Evolutionary conservation across 2,113 vertebrate genomes (phyloP).

Genomic region (Percopsis transmontana): DNA sequence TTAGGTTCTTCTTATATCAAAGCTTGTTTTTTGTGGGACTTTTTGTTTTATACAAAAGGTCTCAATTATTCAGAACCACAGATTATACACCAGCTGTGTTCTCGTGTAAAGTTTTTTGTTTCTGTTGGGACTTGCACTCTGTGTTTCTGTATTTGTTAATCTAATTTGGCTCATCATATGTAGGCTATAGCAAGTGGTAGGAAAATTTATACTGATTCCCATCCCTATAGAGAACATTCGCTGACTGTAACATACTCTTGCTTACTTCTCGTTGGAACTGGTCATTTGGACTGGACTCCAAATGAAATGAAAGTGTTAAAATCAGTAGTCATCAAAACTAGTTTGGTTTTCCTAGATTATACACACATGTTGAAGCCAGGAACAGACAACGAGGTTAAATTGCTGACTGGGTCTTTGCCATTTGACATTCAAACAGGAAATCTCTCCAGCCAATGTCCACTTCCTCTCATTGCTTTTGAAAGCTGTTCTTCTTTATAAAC

Average conservation of each 20-base stretch:
- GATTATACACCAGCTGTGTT: too few relatives aligned
- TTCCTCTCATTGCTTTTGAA: conserved; percentile 6
- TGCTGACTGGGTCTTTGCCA: conserved; percentile 17
- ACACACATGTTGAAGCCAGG: conserved; percentile 24
- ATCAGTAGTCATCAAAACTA: background rate
- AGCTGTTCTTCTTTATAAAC: background rate
- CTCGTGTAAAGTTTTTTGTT: too few relatives aligned
- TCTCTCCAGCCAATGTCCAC: background rate
- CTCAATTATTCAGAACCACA: background rate
- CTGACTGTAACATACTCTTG: background rate
- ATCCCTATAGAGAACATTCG: too few relatives aligned
- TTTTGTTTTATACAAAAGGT: conserved; percentile 4
- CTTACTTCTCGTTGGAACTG: background rate
- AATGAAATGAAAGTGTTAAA: background rate
- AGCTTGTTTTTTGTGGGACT: background rate
- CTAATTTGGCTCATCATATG: too few relatives aligned
- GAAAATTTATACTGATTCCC: too few relatives aligned
- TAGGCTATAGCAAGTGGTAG: too few relatives aligned
- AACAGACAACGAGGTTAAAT: conserved; percentile 41
- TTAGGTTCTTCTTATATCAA: background rate
- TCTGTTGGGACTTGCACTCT: too few relatives aligned
- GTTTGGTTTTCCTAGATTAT: conserved; percentile 36
- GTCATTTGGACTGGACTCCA: background rate
- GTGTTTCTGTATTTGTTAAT: too few relatives aligned
- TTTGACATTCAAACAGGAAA: conserved; percentile 35